These are phyloP conservation scores for Terrapene triunguis DNA, from an alignment of 2,113 vertebrate species.

Conservation along the genomic window DNA sequence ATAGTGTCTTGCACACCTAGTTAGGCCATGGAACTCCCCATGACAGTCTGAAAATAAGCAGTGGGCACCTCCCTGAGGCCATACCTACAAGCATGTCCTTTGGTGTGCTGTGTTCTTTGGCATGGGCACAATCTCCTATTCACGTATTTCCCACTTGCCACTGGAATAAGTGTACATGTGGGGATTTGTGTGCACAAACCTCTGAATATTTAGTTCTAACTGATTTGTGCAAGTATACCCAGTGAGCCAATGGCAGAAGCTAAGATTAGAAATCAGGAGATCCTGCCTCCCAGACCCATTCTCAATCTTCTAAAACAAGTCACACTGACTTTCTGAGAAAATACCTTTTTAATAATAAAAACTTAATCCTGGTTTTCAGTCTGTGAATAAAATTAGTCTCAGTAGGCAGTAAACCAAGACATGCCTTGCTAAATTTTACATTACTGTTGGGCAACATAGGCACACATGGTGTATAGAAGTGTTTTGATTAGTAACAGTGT, in stretches of 20 bases:
- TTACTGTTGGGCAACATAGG: background rate
- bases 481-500: constrained; percentile 5
- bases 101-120: background rate
- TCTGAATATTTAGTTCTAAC: background rate
- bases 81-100: background rate
- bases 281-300: background rate
- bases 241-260: background rate
- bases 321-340: background rate
- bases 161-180: background rate
- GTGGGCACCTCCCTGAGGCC: background rate
- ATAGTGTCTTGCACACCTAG: background rate
- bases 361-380: background rate
- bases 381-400: background rate
- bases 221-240: background rate
- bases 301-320: background rate
- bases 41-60: background rate
- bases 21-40: background rate
- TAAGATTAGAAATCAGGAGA: background rate
- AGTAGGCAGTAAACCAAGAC: background rate
- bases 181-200: background rate
- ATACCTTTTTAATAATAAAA: background rate
- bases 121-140: too few species aligned
- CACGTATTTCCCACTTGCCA: background rate
- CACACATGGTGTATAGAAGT: background rate
- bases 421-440: background rate